Conservation (phyloP, 2,888 invertebrate species). For the Rhimphoctona megacephalus region DNA sequence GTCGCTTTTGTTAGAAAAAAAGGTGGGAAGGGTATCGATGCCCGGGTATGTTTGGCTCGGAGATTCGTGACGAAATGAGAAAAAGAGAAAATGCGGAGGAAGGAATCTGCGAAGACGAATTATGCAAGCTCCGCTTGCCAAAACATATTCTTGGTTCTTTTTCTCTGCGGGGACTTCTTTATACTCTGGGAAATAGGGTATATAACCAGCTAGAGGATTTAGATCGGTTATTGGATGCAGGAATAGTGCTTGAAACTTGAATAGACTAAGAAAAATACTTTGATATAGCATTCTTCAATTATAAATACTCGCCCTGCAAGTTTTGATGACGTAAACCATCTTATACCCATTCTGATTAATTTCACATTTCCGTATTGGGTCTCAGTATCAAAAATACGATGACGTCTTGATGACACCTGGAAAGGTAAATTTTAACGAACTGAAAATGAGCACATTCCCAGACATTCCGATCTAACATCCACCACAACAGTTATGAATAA, state of each 20-base stretch:
- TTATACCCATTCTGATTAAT: neutral
- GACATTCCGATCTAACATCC: conserved; percentile 38
- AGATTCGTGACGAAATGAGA: conserved; percentile 28
- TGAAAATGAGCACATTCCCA: conserved; percentile 14
- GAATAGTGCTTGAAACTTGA: conserved; percentile 16
- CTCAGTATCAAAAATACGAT: neutral
- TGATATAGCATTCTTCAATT: conserved; percentile 44
- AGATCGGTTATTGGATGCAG: conserved; percentile 77
- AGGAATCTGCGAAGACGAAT: conserved; percentile 74
- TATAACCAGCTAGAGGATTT: conserved; percentile 70
- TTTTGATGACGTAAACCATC: neutral
- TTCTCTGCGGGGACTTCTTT: conserved; percentile 15
- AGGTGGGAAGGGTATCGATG: neutral
- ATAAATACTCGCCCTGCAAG: neutral
- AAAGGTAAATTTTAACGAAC: neutral
- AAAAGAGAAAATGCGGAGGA: conserved; percentile 27
- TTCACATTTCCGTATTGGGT: neutral
- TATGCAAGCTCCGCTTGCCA: conserved; percentile 83
- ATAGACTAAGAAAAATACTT: conserved; percentile 49
- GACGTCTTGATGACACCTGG: neutral
- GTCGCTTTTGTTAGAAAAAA: neutral
- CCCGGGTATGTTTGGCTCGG: conserved; percentile 20
- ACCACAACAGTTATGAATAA: conserved; percentile 42
- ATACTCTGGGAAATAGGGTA: conserved; percentile 41
- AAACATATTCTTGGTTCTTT: conserved; percentile 78